Evolutionary conservation across 1,140 invertebrate species (phyloP).

Genomic region (Holcopasites calliopsidis): DNA sequence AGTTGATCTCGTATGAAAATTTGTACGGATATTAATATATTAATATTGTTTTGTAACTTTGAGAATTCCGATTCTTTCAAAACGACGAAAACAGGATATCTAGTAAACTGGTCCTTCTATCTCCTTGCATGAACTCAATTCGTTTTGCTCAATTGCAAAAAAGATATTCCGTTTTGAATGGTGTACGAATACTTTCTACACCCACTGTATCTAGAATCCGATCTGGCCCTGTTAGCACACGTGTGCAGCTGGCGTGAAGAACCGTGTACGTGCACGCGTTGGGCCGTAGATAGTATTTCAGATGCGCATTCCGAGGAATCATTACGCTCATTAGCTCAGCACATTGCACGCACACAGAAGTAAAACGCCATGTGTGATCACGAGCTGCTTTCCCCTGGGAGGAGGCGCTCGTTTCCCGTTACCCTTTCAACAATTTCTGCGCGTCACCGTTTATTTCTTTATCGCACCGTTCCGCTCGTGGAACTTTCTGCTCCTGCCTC

Average conservation of each 20-base stretch:
- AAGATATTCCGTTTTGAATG: no score
- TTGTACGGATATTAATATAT: no score
- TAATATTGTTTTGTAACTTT: no score
- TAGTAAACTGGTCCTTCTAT: no score
- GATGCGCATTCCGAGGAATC: constrained; percentile 25
- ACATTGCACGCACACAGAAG: neutral
- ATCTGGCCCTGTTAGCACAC: neutral
- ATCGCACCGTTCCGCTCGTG: neutral
- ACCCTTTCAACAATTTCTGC: neutral
- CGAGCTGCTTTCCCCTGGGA: neutral
- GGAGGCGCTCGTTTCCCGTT: neutral
- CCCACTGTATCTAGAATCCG: neutral
- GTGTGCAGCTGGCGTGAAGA: neutral
- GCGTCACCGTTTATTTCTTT: neutral
- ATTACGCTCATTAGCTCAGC: constrained; percentile 19
- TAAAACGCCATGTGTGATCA: neutral
- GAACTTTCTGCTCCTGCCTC: neutral
- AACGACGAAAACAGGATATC: no score
- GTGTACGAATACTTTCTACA: no score
- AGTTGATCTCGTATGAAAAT: no score
- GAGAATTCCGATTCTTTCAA: no score
- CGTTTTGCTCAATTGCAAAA: no score
- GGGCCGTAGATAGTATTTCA: constrained; percentile 16
- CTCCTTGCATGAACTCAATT: no score
- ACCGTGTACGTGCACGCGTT: constrained; percentile 10